Evolutionary conservation across 2,888 invertebrate species (phyloP).

Genomic region (Spicauda simplicius): DNA sequence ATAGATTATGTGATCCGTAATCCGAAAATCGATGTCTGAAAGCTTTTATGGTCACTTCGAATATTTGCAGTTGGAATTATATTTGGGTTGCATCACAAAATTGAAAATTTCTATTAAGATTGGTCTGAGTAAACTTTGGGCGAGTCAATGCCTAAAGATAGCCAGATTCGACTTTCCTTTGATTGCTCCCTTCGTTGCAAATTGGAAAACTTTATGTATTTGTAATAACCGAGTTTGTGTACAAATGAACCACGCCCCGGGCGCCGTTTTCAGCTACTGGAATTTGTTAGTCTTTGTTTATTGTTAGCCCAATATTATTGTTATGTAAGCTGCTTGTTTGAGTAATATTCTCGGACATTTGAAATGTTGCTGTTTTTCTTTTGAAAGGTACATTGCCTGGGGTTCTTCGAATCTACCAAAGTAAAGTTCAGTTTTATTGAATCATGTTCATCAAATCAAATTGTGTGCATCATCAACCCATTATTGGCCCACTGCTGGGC

Average conservation of each 20-base stretch:
- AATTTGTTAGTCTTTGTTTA: constrained; percentile 6
- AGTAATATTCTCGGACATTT: not conserved
- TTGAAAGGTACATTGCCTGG: not conserved
- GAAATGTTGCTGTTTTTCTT: not conserved
- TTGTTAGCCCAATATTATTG: constrained; percentile 7
- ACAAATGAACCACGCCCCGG: constrained; percentile 1
- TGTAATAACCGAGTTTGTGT: constrained; percentile 8
- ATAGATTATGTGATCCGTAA: too few relatives aligned
- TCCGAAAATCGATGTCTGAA: too few relatives aligned
- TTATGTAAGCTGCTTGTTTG: not conserved
- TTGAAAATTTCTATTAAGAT: constrained; percentile 15
- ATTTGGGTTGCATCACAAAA: constrained; percentile 19
- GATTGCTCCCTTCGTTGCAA: constrained; percentile 29
- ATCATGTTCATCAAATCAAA: too few relatives aligned
- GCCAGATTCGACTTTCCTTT: constrained; percentile 4
- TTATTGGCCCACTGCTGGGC: too few relatives aligned
- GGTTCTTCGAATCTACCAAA: not conserved
- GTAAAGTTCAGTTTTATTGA: too few relatives aligned
- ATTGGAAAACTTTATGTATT: constrained; percentile 37
- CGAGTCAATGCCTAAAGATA: not conserved
- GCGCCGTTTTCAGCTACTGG: not conserved
- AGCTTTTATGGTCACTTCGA: too few relatives aligned
- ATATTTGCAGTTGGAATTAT: not conserved
- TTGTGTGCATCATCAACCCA: too few relatives aligned
- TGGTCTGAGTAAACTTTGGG: not conserved